Evolutionary conservation across 2,797 vertebrate genomes (phyloP).

Genomic region (Pseudochaenichthys georgianus): DNA sequence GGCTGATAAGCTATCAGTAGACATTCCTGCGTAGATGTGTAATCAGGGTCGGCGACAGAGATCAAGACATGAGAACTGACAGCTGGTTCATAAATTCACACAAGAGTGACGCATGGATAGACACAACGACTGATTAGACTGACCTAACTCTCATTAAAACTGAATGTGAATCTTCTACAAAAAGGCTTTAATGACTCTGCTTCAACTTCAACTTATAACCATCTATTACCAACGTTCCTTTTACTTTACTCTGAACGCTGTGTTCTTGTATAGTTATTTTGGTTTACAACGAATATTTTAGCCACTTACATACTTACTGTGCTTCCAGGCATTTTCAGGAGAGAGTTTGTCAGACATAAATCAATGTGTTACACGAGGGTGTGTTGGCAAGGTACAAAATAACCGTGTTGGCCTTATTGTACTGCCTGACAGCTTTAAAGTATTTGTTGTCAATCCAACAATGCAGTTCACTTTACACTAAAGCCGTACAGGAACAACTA

Average conservation of each 20-base stretch:
- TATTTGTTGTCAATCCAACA: background rate
- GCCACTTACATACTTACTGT: background rate
- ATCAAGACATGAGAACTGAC: slow-evolving; percentile 44
- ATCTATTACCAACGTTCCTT: slow-evolving; percentile 3
- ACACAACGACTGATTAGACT: slow-evolving; percentile 31
- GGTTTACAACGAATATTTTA: slow-evolving; percentile 1
- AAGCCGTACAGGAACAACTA: background rate
- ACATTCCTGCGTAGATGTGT: slow-evolving; percentile 66
- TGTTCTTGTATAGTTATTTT: background rate
- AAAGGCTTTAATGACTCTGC: slow-evolving; percentile 15
- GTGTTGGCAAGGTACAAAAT: background rate
- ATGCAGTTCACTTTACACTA: slow-evolving; percentile 1
- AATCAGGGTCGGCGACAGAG: slow-evolving; percentile 52
- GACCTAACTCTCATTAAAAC: slow-evolving; percentile 30
- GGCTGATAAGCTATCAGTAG: slow-evolving; percentile 69
- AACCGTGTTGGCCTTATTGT: background rate
- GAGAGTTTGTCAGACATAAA: background rate
- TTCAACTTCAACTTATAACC: background rate
- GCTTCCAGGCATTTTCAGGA: background rate
- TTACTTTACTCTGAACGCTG: background rate
- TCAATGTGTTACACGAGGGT: background rate
- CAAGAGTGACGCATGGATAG: slow-evolving; percentile 53
- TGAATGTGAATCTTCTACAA: slow-evolving; percentile 21
- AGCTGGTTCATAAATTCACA: slow-evolving; percentile 48
- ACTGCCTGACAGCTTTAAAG: background rate